Evolutionary conservation across 1,140 invertebrate genomes (phyloP).

Genomic region (Papilio polyxenes): DNA sequence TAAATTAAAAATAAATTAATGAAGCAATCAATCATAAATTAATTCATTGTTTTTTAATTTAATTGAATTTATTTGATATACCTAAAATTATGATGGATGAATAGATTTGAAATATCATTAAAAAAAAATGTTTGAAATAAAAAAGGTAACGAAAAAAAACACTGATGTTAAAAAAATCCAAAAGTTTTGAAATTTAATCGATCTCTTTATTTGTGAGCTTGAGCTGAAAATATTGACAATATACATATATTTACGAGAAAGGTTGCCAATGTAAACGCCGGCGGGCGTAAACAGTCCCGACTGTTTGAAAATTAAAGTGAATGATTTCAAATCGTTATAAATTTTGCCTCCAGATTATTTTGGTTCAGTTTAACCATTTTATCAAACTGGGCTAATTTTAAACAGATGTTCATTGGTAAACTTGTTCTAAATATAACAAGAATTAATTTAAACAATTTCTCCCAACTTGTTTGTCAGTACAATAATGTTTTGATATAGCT

Average conservation of each 20-base stretch:
- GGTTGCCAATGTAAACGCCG: slow-evolving; percentile 35
- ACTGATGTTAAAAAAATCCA: not conserved
- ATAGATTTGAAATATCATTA: not conserved
- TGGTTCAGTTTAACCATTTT: slow-evolving; percentile 34
- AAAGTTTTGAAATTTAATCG: not conserved
- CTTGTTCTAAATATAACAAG: slow-evolving; percentile 15
- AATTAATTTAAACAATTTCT: slow-evolving; percentile 15
- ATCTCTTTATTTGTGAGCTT: not conserved
- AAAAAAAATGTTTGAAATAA: not conserved
- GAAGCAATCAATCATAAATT: not conserved
- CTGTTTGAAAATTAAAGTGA: slow-evolving; percentile 50
- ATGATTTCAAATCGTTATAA: slow-evolving; percentile 64
- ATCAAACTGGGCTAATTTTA: slow-evolving; percentile 45
- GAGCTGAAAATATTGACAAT: slow-evolving; percentile 30
- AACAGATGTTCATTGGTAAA: slow-evolving; percentile 60
- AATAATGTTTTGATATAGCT: not conserved
- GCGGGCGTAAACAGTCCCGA: slow-evolving; percentile 28
- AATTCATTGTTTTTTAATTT: not conserved
- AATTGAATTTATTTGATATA: not conserved
- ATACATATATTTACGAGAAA: slow-evolving; percentile 33
- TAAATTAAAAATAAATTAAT: not conserved
- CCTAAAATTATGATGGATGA: not conserved
- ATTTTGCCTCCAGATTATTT: slow-evolving; percentile 43
- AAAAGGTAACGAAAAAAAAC: not conserved
- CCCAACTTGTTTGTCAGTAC: not conserved